Conservation (phyloP, 2,797 vertebrate species). For the Myoxocephalus aenaeus region DNA sequence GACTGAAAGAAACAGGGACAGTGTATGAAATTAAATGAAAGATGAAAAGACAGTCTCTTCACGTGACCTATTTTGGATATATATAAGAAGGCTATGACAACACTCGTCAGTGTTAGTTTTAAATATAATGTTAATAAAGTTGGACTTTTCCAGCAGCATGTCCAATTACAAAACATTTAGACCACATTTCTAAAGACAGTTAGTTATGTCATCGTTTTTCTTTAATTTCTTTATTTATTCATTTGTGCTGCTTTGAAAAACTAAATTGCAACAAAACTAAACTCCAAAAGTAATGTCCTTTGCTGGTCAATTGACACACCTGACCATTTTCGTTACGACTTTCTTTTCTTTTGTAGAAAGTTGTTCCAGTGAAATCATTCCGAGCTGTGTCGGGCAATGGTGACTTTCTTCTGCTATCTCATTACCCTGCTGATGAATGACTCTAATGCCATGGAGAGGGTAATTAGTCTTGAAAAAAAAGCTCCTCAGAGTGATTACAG, state of each 20-base stretch:
- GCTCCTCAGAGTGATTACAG: background rate
- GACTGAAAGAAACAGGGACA: background rate
- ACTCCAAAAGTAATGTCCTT: too few relatives aligned
- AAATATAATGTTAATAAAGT: background rate
- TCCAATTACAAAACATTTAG: background rate
- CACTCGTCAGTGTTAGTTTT: background rate
- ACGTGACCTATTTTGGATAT: background rate
- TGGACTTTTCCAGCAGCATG: background rate
- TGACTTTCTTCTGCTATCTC: background rate
- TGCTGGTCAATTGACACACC: too few relatives aligned
- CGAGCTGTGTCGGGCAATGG: background rate
- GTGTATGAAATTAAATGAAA: background rate
- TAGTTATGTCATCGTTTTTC: background rate
- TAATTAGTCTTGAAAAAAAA: constrained; percentile 5
- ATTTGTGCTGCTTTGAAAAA: too few relatives aligned
- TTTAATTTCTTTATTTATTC: too few relatives aligned
- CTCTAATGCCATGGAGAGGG: background rate
- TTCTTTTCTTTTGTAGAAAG: background rate
- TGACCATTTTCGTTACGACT: background rate
- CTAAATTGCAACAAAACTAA: too few relatives aligned
- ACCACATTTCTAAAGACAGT: background rate
- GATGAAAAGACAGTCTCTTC: background rate
- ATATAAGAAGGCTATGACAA: background rate
- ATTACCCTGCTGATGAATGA: constrained; percentile 9
- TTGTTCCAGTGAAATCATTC: background rate